Base-by-base conservation (phyloP, 2,797 vertebrate species). In the Heterohyrax brucei region DNA sequence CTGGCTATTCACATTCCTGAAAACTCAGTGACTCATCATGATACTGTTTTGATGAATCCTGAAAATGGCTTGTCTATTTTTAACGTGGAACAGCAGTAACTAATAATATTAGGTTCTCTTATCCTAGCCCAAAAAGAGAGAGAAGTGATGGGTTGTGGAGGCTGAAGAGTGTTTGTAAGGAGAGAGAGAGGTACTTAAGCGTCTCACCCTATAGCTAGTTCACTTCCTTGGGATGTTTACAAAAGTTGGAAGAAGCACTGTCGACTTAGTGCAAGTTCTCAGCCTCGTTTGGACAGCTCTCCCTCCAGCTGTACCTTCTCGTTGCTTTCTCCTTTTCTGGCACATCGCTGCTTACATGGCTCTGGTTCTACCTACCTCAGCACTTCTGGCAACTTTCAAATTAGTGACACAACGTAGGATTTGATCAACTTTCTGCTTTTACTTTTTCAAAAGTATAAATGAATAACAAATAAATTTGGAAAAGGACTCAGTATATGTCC, bases 21-120 rank as follows among this genome's bases (percentile, higher is more conserved):
- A 95, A 97, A 96, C 95, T 95, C 97, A 96, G n/a, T 97, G 97
- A 96, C 88, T 97, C 96, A 97, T 96, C 88, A 88, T 93, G 89
- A 86, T 96, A 96, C 94, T 98, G 94, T 97, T 98, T 97, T 95
- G 93, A 95, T 88, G 94, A 98, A 94, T 89, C 22, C 95, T 95
- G 89, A 94, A 96, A 97, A 96, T 96, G 94, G 91, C 84, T 93
- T 76, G 64, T 95, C 93, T 97, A 97, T 97, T 98, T 97, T 97
- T 97, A 97, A 95, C 44, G 3, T 68, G 48, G 87, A 97, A 83
- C 72, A 66, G 82, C 90, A 96, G 91, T 94, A 92, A 77, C 94
- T 95, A 96, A 94, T 95, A 96, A 96, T 94, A 96, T 94, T 93
- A 95, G 70, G 46, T 76, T 94, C 30, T 94, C 53, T 96, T 94